Evolutionary conservation across 37 sponge, comb jelly and placozoan species (phyloP).

Genomic region (Sycon ciliatum): DNA sequence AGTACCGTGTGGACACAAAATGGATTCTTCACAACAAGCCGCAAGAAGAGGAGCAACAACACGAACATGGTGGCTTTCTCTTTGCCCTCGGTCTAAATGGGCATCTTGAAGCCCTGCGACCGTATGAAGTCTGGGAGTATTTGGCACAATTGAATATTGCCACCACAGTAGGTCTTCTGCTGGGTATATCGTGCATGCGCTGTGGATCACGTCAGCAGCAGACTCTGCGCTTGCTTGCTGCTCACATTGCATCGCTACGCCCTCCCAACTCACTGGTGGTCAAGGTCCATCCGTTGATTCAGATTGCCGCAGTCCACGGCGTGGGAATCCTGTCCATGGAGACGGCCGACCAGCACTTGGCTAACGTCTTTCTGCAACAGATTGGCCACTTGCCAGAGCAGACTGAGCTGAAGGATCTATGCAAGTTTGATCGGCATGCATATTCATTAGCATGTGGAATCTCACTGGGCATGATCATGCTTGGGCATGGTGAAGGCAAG

Average conservation of each 20-base stretch:
- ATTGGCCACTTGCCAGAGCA: too few relatives aligned
- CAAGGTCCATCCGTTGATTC: too few relatives aligned
- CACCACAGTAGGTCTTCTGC: neutral
- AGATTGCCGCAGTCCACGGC: too few relatives aligned
- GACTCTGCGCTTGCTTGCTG: neutral
- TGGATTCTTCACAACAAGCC: conserved; percentile 80
- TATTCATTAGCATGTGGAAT: too few relatives aligned
- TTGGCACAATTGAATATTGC: conserved; percentile 17
- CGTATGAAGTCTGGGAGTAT: conserved; percentile 38
- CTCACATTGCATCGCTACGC: neutral
- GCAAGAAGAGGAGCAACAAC: conserved; percentile 1
- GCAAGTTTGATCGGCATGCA: too few relatives aligned
- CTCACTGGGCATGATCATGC: too few relatives aligned
- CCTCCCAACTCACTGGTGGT: too few relatives aligned
- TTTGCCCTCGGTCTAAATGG: conserved; percentile 85
- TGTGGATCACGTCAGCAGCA: neutral
- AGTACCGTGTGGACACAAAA: conserved; percentile 56
- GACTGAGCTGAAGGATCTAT: too few relatives aligned
- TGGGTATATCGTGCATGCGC: neutral
- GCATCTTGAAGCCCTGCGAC: conserved; percentile 43
- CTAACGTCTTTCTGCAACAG: too few relatives aligned
- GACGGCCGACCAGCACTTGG: too few relatives aligned
- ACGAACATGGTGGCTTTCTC: conserved; percentile 79
- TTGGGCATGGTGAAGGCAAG: too few relatives aligned
- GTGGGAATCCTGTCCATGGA: too few relatives aligned